These are phyloP conservation scores for Mystacornis crossleyi DNA, from an alignment of 2,113 vertebrate genomes.

Conservation along the genomic window DNA sequence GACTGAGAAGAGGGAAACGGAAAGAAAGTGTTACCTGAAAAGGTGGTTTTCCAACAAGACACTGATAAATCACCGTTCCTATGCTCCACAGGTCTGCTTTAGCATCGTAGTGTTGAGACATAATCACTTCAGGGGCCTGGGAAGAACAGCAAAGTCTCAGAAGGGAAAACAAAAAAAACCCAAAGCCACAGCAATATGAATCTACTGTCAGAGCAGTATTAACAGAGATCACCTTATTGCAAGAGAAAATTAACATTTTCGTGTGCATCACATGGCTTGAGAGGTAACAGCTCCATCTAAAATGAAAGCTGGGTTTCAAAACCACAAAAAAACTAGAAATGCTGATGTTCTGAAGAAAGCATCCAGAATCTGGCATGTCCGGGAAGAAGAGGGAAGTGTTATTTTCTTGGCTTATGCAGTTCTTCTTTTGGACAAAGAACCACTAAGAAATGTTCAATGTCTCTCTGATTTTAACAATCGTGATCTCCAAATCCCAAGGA, in stretches of 20 bases:
- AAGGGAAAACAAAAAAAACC: not conserved
- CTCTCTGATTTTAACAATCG: not conserved
- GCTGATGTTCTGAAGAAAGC: not conserved
- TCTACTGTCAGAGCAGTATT: not conserved
- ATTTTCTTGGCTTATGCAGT: not conserved
- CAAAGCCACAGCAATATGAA: not conserved
- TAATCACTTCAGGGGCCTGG: slow-evolving; percentile 97
- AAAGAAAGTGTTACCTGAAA: slow-evolving; percentile 84
- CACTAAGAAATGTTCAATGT: not conserved
- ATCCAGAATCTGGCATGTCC: not conserved
- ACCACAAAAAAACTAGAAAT: not conserved
- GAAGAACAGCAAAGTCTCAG: not conserved
- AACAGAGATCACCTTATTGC: not conserved
- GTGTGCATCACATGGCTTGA: not conserved
- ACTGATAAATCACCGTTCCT: slow-evolving; percentile 96
- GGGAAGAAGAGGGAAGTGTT: not conserved
- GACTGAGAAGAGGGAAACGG: not conserved
- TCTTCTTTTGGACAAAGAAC: not conserved
- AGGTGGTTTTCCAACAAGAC: slow-evolving; percentile 96
- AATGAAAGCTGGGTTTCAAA: not conserved
- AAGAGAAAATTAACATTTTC: not conserved
- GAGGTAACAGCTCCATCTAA: not conserved
- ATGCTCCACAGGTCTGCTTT: slow-evolving; percentile 98
- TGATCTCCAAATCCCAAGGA: not conserved
- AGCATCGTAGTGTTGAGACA: slow-evolving; percentile 98